Percentiles rank a stretch among this genome's conserved stretches.
Evolutionary conservation across 2,113 vertebrate species (phyloP).

Genomic region (Cathartes aura): DNA sequence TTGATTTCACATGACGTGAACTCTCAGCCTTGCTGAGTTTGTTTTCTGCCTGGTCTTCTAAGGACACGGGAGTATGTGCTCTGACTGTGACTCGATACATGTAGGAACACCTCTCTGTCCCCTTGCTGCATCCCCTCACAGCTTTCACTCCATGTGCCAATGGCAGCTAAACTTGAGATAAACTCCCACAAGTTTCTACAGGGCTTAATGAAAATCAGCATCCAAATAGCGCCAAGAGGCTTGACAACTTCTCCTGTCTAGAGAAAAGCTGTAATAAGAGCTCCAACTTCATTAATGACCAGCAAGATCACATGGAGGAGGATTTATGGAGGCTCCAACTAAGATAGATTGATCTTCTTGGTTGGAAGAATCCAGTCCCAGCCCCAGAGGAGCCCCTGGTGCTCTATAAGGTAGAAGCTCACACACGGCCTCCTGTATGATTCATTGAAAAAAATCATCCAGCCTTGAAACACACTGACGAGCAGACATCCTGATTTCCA

Average conservation of each 20-base stretch:
- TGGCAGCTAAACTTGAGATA: background rate
- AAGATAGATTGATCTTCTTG: background rate
- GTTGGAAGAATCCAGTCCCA: background rate
- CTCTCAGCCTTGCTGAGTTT: background rate
- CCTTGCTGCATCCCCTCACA: background rate
- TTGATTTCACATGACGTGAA: background rate
- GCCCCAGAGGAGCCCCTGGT: background rate
- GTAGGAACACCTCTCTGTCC: background rate
- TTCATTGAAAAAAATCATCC: background rate
- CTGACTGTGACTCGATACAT: background rate
- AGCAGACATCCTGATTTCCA: background rate
- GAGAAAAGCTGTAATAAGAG: background rate
- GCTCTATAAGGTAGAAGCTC: background rate
- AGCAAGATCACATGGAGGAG: rapidly evolving
- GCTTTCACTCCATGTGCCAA: background rate
- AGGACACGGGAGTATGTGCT: background rate
- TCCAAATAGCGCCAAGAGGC: background rate
- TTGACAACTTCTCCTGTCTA: background rate
- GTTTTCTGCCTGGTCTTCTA: background rate
- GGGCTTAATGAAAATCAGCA: background rate
- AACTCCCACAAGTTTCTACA: background rate
- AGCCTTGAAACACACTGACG: background rate
- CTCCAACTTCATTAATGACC: background rate
- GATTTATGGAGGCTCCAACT: background rate
- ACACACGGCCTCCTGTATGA: rapidly evolving